These are phyloP conservation scores for Camponotus floridanus DNA, from an alignment of 1,140 invertebrate species.

Conservation along the genomic window DNA sequence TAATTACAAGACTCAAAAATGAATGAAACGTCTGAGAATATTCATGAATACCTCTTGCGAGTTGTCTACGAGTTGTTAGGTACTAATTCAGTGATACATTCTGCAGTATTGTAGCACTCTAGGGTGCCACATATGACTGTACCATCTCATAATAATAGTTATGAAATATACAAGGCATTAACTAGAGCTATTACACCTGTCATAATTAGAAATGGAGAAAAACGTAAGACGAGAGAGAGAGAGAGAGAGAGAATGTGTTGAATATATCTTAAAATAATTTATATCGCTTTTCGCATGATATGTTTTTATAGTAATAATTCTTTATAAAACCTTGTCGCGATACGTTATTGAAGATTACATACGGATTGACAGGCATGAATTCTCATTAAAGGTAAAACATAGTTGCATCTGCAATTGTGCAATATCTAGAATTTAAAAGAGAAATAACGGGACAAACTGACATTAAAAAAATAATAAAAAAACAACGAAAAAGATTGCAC, in stretches of 20 bases:
- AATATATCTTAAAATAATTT: conserved; percentile 41
- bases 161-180: conserved; percentile 40
- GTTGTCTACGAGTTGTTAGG: background rate
- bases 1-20: background rate
- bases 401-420: background rate
- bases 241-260: no score
- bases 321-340: conserved; percentile 27
- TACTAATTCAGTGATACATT: conserved; percentile 32
- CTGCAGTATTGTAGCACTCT: conserved; percentile 31
- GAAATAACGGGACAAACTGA: background rate
- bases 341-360: conserved; percentile 25
- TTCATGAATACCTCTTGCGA: background rate
- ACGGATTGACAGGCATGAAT: conserved; percentile 21
- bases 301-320: conserved; percentile 38
- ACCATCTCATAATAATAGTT: background rate
- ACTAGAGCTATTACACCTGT: conserved; percentile 29
- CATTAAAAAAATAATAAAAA: background rate
- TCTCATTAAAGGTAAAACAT: conserved; percentile 12
- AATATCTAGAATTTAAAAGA: background rate
- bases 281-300: background rate
- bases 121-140: conserved; percentile 21
- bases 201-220: conserved; percentile 26
- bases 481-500: background rate
- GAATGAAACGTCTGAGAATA: background rate
- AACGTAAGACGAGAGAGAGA: background rate